Base-by-base conservation (phyloP, 2,797 vertebrate genomes). In the Pteropus rufus region DNA sequence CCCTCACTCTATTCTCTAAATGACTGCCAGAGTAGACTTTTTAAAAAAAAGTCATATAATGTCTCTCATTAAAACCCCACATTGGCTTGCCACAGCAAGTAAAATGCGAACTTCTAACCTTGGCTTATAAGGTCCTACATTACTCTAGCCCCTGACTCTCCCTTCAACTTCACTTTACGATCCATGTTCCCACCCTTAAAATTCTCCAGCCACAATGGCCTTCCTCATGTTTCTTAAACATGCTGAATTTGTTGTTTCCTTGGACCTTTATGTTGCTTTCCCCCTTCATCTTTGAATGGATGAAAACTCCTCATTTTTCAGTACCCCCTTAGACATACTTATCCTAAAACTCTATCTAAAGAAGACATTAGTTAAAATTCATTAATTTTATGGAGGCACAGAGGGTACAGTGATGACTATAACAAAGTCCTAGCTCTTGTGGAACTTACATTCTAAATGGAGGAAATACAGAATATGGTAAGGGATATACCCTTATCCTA, bases 301-400 rank as follows among this genome's bases (percentile, higher is more conserved):
- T 60, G 18, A 24, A 91, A 93, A 58, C 6, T 16, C 29, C 41
- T 84, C 34, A 52, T 36, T 80, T 70, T 82, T 52, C 10, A 91
- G 67, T 10, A 60, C 36, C 24, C 49, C 26, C 41, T 79, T 67
- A 73, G 4, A 82, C 24, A 69, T 18, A 62, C 12, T 64, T 93
- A 86, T 94, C 46, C 46, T 82, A 44, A 76, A 85, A 58, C 4
- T 31, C 9, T 69, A 76, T n/a, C n/a, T 76, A 81, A 95, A 97
- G 73, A 54, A 85, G 26, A 44, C 39, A 39, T 52, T 8, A 60
- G 49, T 84, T 54, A 93, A 76, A 89, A 79, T 56, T 89, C 46
- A 80, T 31, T 81, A 89, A 72, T 64, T 70, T 34, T 26, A 15
- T 36, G n/a, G n/a, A 36, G 67, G 46, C 10, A 62, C 36, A 69